These are phyloP conservation scores for Epinephelus fuscoguttatus DNA, from an alignment of 2,113 vertebrate species.

Conservation along the genomic window DNA sequence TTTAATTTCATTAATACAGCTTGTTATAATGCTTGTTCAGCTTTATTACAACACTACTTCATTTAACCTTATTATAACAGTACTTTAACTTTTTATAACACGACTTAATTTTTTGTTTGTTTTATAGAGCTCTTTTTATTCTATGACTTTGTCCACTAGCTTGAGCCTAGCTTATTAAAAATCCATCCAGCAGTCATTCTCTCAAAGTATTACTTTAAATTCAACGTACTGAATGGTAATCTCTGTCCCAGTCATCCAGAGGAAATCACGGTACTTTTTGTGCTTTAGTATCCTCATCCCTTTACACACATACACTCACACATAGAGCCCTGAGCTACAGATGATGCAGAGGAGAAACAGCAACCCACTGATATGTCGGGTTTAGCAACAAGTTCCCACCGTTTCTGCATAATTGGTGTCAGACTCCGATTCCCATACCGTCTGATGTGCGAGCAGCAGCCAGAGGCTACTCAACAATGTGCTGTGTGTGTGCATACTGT, in stretches of 20 bases:
- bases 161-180: neutral
- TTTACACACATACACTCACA: slow-evolving; percentile 8
- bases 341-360: slow-evolving; percentile 67
- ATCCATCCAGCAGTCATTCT: slow-evolving; percentile 12
- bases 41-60: no score
- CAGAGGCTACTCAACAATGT: slow-evolving; percentile 63
- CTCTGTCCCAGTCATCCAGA: slow-evolving; percentile 15
- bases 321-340: slow-evolving; percentile 58
- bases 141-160: neutral
- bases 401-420: slow-evolving; percentile 82
- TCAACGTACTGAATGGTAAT: slow-evolving; percentile 22
- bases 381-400: slow-evolving; percentile 72
- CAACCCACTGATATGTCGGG: slow-evolving; percentile 66
- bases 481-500: slow-evolving; percentile 61
- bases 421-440: slow-evolving; percentile 72
- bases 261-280: slow-evolving; percentile 27
- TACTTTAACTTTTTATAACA: no score
- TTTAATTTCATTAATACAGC: no score
- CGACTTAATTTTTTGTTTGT: no score
- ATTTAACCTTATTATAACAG: no score
- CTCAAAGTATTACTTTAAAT: slow-evolving; percentile 17
- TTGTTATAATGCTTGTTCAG: no score
- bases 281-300: slow-evolving; percentile 36
- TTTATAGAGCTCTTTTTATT: slow-evolving; percentile 1
- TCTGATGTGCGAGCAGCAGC: slow-evolving; percentile 70